Evolutionary conservation across 2,888 invertebrate genomes (phyloP).

Genomic region (Amphiduros pacificus): DNA sequence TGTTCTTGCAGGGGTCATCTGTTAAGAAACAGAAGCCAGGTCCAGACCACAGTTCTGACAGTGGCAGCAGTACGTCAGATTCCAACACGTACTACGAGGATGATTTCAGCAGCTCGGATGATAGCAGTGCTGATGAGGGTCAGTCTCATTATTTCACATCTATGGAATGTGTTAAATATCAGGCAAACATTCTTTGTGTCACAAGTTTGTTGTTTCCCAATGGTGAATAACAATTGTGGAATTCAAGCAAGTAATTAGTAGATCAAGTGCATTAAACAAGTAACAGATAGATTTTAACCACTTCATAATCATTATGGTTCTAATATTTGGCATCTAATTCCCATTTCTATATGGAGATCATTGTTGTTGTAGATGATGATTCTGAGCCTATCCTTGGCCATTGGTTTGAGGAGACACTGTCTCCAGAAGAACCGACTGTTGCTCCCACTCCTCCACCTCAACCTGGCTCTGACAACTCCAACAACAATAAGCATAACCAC

Average conservation of each 20-base stretch:
- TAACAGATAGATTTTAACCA: too few species aligned
- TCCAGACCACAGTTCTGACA: conserved; percentile 10
- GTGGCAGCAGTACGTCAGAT: conserved; percentile 80
- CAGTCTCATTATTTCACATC: too few species aligned
- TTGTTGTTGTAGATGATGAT: conserved; percentile 55
- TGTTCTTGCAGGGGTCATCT: not conserved
- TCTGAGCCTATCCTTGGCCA: conserved; percentile 82
- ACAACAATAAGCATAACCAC: conserved; percentile 29
- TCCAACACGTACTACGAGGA: conserved; percentile 96
- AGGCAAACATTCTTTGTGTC: too few species aligned
- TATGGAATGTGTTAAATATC: too few species aligned
- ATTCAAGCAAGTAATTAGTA: too few species aligned
- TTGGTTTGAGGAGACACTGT: conserved; percentile 92
- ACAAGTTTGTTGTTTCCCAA: too few species aligned
- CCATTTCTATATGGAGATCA: too few species aligned
- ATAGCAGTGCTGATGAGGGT: too few species aligned
- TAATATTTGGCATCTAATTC: too few species aligned
- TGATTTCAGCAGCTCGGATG: conserved; percentile 85
- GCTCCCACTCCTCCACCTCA: conserved; percentile 38
- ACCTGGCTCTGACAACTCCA: conserved; percentile 31
- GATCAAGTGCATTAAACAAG: too few species aligned
- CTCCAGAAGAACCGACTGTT: conserved; percentile 67
- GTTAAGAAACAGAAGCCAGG: conserved; percentile 51
- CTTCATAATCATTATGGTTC: too few species aligned
- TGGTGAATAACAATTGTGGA: too few species aligned